These are phyloP conservation scores for Zingel zingel DNA, from an alignment of 2,113 vertebrate genomes.

Conservation along the genomic window DNA sequence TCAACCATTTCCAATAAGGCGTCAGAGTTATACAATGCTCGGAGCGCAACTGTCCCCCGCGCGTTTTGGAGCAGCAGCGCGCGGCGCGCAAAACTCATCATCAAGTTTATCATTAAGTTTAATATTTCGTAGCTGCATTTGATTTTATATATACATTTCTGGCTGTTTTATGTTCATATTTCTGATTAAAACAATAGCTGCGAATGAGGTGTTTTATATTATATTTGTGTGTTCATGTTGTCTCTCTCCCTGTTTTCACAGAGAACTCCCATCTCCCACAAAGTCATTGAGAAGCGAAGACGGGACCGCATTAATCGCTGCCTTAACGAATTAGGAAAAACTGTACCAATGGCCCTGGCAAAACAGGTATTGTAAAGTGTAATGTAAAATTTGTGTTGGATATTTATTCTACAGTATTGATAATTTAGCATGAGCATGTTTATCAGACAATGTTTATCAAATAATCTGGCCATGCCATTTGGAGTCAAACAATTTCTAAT, in stretches of 20 bases:
- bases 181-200: neutral
- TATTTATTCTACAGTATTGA: neutral
- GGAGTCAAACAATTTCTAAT: neutral
- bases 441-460: neutral
- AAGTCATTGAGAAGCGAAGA: slow-evolving; percentile 97
- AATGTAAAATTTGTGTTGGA: neutral
- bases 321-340: slow-evolving; percentile 94
- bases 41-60: slow-evolving; percentile 21
- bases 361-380: slow-evolving; percentile 90
- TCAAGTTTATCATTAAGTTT: neutral
- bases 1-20: neutral
- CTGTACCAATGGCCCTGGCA: slow-evolving; percentile 96
- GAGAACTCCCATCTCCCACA: slow-evolving; percentile 96
- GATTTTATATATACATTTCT: neutral
- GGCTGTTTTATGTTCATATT: neutral
- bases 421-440: neutral
- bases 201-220: too few species aligned
- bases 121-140: neutral
- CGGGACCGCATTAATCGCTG: slow-evolving; percentile 97
- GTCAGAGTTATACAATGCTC: neutral
- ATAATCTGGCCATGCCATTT: neutral
- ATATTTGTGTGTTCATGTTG: slow-evolving; percentile 3
- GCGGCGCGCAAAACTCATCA: slow-evolving; percentile 46
- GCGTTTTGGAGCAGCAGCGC: slow-evolving; percentile 56
- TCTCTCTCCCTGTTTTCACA: slow-evolving; percentile 65